A percentile compares a stretch with the other conserved stretches of the same genome.
Evolutionary conservation across 2,888 invertebrate genomes (phyloP).

Genomic region (Synanthedon formicaeformis): DNA sequence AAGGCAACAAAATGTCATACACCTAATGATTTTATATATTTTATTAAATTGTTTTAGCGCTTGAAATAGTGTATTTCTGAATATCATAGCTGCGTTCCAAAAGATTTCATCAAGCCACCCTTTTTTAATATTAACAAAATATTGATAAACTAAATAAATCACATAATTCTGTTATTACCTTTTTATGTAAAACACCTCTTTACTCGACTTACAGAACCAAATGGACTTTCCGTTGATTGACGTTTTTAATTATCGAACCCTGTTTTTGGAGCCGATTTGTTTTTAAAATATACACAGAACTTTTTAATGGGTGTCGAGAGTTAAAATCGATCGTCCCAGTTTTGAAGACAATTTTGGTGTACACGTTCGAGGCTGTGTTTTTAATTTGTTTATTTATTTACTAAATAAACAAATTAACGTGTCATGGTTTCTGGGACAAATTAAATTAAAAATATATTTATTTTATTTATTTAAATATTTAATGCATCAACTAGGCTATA

Average conservation of each 20-base stretch:
- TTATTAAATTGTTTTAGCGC: too few species aligned
- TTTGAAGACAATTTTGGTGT: slow-evolving; percentile 3
- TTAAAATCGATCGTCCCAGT: slow-evolving; percentile 27
- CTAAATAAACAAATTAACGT: too few species aligned
- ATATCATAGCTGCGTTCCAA: too few species aligned
- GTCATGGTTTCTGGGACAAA: too few species aligned
- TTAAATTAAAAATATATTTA: too few species aligned
- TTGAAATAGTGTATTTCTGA: too few species aligned
- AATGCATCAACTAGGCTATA: too few species aligned
- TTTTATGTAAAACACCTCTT: neutral
- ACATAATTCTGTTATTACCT: neutral
- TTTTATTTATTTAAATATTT: too few species aligned
- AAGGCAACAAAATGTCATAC: too few species aligned
- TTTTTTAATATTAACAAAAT: too few species aligned
- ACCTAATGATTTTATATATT: too few species aligned
- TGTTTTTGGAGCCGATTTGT: slow-evolving; percentile 25
- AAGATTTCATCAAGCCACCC: too few species aligned
- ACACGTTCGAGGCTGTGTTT: neutral
- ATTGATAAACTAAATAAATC: neutral
- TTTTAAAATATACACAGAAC: slow-evolving; percentile 16
- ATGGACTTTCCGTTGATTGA: slow-evolving; percentile 43
- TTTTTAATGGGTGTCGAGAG: slow-evolving; percentile 17
- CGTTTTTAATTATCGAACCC: slow-evolving; percentile 55
- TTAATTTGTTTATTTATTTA: neutral
- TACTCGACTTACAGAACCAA: slow-evolving; percentile 13